Percentiles rank a stretch among this genome's conserved stretches.
Conservation (phyloP, 2,113 vertebrate genomes). For the Tachysurus fulvidraco region DNA sequence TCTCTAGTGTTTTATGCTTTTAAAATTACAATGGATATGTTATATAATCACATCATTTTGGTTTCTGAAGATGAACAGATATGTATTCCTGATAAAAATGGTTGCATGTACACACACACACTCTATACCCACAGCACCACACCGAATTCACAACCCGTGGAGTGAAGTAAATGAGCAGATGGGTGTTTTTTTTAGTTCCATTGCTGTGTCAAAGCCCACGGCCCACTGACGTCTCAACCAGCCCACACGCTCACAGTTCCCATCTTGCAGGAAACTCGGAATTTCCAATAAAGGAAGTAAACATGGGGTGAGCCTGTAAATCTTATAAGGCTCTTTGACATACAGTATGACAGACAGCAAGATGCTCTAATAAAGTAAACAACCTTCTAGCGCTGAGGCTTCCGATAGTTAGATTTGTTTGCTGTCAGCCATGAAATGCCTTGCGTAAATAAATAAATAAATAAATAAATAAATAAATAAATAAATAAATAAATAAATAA, state of each 20-base stretch:
- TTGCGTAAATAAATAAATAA: neutral
- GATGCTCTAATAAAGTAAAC: constrained; percentile 34
- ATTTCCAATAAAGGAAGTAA: constrained; percentile 31
- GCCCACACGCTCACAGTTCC: neutral
- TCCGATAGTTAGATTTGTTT: constrained; percentile 27
- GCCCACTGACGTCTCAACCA: constrained; percentile 26
- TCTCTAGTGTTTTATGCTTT: neutral
- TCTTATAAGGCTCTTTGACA: neutral
- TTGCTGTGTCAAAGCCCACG: neutral
- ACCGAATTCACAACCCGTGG: neutral
- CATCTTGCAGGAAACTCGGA: constrained; percentile 5
- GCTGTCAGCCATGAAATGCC: constrained; percentile 27
- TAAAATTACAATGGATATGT: neutral
- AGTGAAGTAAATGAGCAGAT: constrained; percentile 1
- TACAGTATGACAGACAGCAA: neutral
- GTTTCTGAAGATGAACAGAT: neutral
- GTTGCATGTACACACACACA: neutral
- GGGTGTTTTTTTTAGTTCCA: constrained; percentile 9
- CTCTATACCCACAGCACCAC: neutral
- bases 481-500: neutral
- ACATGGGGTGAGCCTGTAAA: constrained; percentile 4
- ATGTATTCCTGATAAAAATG: neutral
- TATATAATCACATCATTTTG: neutral
- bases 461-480: neutral
- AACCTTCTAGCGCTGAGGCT: neutral